Base-by-base conservation (phyloP, 2,888 invertebrate genomes). In the Heliconius cydno region DNA sequence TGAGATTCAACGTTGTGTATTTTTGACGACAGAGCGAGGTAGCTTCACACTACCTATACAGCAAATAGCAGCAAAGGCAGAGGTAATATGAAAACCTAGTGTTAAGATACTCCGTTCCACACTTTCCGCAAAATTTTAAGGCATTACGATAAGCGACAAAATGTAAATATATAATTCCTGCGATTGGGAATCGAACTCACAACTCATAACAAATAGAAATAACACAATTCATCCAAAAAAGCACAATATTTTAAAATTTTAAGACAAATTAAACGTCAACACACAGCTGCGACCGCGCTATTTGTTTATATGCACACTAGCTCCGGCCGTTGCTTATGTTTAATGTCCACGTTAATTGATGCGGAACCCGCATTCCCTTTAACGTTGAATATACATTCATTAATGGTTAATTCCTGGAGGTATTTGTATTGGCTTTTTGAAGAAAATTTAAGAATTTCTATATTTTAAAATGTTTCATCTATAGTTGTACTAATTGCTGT, bases 311-410 rank as follows among this genome's bases (percentile, higher is more conserved):
- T 34, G 57, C 15, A 72, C 72, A 72, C 72, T 77, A 85, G 87
- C 87, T 85, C 19, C 52, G 52, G 52, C 52, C 85, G 88, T 87
- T 87, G 46, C 83, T 88, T 87, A 84, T 87, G 86, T 88, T 90
- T 91, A 91, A 92, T 91, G 87, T 89, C 86, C 88, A 88, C 88
- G 92, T 92, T 93, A 93, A 93, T 92, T 94, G 92, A 92, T 91
- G 90, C 88, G 89, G 86, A 90, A 86, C 89, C 91, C 89, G 89
- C 92, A 92, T 93, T 90, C 92, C 89, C 85, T 65, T 63, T 75
- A 75, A 38, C 28, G 63, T 41, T 4, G 15, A 28, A 22, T 60
- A 25, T 74, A 74, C 74, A 63, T 34, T 25, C 15, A 41, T 25
- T 74, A 74, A 38, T 60, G 2, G 25, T 52, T 52, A 46, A 10